Evolutionary conservation across 2,888 invertebrate species (phyloP).

Genomic region (Plagodis dolabraria): DNA sequence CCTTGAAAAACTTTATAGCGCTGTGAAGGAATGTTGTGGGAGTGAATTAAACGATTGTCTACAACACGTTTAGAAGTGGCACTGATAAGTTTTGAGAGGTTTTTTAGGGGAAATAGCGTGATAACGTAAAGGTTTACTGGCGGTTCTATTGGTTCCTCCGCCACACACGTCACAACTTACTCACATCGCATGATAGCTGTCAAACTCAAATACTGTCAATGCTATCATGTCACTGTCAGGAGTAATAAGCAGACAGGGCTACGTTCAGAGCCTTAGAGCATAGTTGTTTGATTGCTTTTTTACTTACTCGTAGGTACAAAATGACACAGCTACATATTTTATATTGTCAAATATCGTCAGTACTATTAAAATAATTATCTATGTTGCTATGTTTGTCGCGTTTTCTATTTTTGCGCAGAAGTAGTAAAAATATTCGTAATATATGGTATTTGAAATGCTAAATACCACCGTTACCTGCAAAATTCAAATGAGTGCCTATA

Average conservation of each 20-base stretch:
- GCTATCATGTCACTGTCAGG: conserved; percentile 10
- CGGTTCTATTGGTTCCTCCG: conserved; percentile 50
- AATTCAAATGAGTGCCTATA: too few relatives aligned
- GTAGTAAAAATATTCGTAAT: too few relatives aligned
- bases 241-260: neutral
- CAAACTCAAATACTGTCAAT: conserved; percentile 13
- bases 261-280: neutral
- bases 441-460: too few relatives aligned
- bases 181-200: conserved; percentile 23
- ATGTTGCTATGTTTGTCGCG: too few relatives aligned
- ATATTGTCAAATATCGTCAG: too few relatives aligned
- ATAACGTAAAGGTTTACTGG: conserved; percentile 48
- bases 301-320: too few relatives aligned
- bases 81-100: conserved; percentile 46
- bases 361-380: too few relatives aligned
- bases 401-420: too few relatives aligned
- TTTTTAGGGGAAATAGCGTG: conserved; percentile 49
- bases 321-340: too few relatives aligned
- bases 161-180: conserved; percentile 41
- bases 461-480: too few relatives aligned
- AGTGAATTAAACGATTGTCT: conserved; percentile 33
- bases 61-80: conserved; percentile 40
- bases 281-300: too few relatives aligned
- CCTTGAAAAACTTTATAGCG: conserved; percentile 49
- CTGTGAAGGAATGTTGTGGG: conserved; percentile 29